Conservation (phyloP, 2,113 vertebrate genomes). For the Struthidea cinerea region DNA sequence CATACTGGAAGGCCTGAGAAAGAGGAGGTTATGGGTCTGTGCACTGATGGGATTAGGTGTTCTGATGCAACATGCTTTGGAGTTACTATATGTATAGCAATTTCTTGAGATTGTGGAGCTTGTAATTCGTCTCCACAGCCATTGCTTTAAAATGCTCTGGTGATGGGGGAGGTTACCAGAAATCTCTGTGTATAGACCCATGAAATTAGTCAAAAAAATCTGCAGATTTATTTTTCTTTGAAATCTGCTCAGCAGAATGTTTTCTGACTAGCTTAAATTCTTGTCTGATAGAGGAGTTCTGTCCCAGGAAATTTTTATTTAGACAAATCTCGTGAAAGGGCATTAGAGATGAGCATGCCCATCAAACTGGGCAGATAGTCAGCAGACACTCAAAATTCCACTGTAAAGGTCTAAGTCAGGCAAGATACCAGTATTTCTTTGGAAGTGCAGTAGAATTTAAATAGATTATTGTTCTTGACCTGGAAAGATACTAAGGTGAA, state of each 20-base stretch:
- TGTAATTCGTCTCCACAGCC: background rate
- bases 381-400: background rate
- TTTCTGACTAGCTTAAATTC: background rate
- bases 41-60: background rate
- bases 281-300: background rate
- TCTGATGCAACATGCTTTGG: background rate
- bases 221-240: background rate
- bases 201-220: background rate
- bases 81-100: background rate
- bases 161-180: background rate
- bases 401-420: background rate
- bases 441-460: background rate
- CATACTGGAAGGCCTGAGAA: background rate
- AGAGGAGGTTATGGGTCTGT: background rate
- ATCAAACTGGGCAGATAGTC: background rate
- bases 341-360: background rate
- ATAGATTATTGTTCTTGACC: background rate
- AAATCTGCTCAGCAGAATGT: background rate
- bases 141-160: background rate
- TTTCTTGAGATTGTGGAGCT: background rate
- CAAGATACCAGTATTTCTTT: background rate
- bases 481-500: background rate
- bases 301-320: background rate
- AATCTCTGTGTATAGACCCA: background rate
- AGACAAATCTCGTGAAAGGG: background rate